Percentiles rank a stretch among this genome's conserved stretches.
Evolutionary conservation across 2,888 invertebrate species (phyloP).

Genomic region (Andrena haemorrhoa): DNA sequence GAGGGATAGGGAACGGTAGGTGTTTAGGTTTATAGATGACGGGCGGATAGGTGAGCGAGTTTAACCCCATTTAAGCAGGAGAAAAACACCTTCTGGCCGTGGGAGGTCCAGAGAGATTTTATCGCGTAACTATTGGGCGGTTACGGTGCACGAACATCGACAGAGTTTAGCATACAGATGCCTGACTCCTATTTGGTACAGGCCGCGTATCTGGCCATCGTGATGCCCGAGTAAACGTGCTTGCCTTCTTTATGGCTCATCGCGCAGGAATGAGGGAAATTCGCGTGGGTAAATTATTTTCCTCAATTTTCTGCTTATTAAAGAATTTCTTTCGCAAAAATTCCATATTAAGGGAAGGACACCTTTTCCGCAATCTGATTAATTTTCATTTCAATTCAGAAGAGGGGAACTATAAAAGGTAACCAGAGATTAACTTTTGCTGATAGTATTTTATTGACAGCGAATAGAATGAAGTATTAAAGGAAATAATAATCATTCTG

Average conservation of each 20-base stretch:
- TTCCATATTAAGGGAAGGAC: too few relatives aligned
- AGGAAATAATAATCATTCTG: not conserved
- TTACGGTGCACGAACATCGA: constrained; percentile 65
- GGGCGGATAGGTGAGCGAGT: constrained; percentile 64
- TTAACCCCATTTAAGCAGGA: constrained; percentile 62
- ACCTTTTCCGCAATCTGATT: not conserved
- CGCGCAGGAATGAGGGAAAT: not conserved
- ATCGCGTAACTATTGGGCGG: constrained; percentile 73
- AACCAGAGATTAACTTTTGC: constrained; percentile 17
- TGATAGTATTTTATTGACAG: constrained; percentile 21
- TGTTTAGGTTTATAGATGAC: constrained; percentile 72
- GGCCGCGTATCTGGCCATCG: constrained; percentile 13
- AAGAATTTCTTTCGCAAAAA: too few relatives aligned
- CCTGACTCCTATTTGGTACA: constrained; percentile 13
- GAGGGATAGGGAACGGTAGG: constrained; percentile 45
- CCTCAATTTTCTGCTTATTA: not conserved
- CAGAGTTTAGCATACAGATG: constrained; percentile 54
- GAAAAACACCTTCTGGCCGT: constrained; percentile 67
- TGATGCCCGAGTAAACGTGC: constrained; percentile 24
- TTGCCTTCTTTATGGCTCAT: constrained; percentile 39
- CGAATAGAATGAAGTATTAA: not conserved
- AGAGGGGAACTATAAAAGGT: not conserved
- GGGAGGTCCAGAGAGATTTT: constrained; percentile 75
- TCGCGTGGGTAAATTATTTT: not conserved
- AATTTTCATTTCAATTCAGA: constrained; percentile 2